A percentile compares a stretch with the other conserved stretches of the same genome.
These are phyloP conservation scores for Todiramphus saurophagus DNA, from an alignment of 2,113 vertebrate species.

Conservation along the genomic window DNA sequence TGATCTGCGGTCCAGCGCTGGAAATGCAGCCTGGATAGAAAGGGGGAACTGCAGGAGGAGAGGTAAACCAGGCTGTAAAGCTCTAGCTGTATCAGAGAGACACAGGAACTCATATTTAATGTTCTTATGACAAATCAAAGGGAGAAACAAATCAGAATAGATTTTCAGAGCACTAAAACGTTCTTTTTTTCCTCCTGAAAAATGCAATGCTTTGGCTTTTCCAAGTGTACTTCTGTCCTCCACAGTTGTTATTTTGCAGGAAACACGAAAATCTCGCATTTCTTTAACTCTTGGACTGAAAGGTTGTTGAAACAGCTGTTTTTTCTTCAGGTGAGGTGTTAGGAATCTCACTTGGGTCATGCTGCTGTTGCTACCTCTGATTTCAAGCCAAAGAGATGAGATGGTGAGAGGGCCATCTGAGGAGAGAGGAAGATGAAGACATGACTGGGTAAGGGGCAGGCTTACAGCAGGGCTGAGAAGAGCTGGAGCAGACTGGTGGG, in stretches of 20 bases:
- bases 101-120: not conserved
- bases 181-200: not conserved
- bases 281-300: not conserved
- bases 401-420: not conserved
- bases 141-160: not conserved
- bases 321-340: not conserved
- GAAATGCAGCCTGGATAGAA: not conserved
- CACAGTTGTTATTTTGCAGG: not conserved
- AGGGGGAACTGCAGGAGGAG: not conserved
- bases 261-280: not conserved
- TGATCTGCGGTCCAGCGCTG: not conserved
- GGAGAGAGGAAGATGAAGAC: not conserved
- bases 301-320: not conserved
- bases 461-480: fast-evolving
- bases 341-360: not conserved
- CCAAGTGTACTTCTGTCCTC: not conserved
- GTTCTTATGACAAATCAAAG: not conserved
- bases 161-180: not conserved
- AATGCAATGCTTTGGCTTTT: not conserved
- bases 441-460: not conserved
- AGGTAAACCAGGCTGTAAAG: not conserved
- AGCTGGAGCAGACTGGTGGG: not conserved
- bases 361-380: not conserved
- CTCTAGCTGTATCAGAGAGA: not conserved
- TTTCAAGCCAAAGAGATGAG: not conserved